A percentile compares a stretch with the other conserved stretches of the same genome.
Conservation (phyloP, 2,888 invertebrate genomes). For the Cryptocephalus moraei region DNA sequence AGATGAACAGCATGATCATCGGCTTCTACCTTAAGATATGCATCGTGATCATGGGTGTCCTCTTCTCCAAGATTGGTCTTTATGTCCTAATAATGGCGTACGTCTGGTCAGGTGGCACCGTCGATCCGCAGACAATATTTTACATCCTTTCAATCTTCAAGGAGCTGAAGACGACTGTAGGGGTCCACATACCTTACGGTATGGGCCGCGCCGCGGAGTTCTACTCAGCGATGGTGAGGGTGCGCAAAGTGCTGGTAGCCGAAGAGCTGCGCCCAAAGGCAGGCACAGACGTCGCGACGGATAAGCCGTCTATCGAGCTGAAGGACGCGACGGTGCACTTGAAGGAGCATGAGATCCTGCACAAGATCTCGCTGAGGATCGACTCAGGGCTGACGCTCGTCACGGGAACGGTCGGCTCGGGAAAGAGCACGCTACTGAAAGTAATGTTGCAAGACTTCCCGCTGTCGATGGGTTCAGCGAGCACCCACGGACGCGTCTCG, state of each 20-base stretch:
- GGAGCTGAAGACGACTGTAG: slow-evolving; percentile 61
- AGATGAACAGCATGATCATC: slow-evolving; percentile 47
- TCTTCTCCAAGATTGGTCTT: slow-evolving; percentile 22
- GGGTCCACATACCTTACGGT: slow-evolving; percentile 79
- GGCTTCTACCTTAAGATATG: slow-evolving; percentile 30
- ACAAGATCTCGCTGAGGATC: slow-evolving; percentile 36
- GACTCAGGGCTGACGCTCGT: slow-evolving; percentile 41
- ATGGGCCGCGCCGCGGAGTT: slow-evolving; percentile 22
- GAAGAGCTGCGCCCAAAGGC: slow-evolving; percentile 10
- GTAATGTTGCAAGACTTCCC: slow-evolving; percentile 23
- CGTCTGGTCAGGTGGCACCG: slow-evolving; percentile 15
- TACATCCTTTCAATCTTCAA: slow-evolving; percentile 14
- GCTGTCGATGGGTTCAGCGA: slow-evolving; percentile 14
- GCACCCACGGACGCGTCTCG: slow-evolving; percentile 20
- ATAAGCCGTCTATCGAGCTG: slow-evolving; percentile 8
- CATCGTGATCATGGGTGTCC: slow-evolving; percentile 24
- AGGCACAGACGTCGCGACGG: slow-evolving; percentile 2
- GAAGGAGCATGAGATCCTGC: slow-evolving; percentile 29
- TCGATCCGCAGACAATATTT: slow-evolving; percentile 19
- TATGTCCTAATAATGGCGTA: slow-evolving; percentile 22
- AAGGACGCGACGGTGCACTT: slow-evolving; percentile 12
- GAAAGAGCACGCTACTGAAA: slow-evolving; percentile 25
- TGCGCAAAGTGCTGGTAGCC: slow-evolving; percentile 10
- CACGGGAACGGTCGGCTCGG: slow-evolving; percentile 47
- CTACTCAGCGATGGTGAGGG: slow-evolving; percentile 19